These are phyloP conservation scores for Taenioides sp. DNA, from an alignment of 2,797 vertebrate genomes.

Conservation along the genomic window DNA sequence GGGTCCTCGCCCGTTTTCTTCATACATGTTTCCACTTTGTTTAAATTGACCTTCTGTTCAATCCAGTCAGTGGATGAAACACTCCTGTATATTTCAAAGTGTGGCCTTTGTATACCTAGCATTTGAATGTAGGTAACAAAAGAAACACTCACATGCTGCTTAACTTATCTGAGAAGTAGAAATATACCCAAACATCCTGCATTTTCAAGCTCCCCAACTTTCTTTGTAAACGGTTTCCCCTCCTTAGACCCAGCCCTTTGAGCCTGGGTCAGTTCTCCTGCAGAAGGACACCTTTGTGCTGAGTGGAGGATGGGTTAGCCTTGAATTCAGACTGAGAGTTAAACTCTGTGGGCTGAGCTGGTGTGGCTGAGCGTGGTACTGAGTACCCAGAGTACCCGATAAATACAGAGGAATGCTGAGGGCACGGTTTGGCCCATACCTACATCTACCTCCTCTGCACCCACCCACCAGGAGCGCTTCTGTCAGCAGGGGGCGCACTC, in stretches of 20 bases:
- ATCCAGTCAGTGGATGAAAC: background rate
- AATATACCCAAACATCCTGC: no score
- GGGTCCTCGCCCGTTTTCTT: background rate
- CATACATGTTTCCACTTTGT: background rate
- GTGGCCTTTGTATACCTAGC: no score
- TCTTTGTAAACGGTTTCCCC: background rate
- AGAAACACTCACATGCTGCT: no score
- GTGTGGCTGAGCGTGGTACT: background rate
- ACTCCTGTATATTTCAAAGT: background rate
- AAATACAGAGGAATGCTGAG: constrained; percentile 92
- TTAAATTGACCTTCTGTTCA: background rate
- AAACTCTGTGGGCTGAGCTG: background rate
- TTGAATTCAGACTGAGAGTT: background rate
- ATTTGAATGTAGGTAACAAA: no score
- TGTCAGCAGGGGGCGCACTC: constrained; percentile 90
- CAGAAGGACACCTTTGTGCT: constrained; percentile 2
- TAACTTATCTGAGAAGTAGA: no score
- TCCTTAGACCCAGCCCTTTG: background rate
- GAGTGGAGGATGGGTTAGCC: constrained; percentile 2
- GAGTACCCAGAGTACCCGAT: constrained; percentile 84
- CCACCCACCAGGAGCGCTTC: constrained; percentile 85
- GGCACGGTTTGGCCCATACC: constrained; percentile 65
- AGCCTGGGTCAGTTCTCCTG: background rate
- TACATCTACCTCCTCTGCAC: constrained; percentile 36
- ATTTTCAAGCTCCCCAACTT: no score